phyloP scores from a whole-genome alignment of 1,140 invertebrate genomes.

The Aphis gossypii region DNA sequence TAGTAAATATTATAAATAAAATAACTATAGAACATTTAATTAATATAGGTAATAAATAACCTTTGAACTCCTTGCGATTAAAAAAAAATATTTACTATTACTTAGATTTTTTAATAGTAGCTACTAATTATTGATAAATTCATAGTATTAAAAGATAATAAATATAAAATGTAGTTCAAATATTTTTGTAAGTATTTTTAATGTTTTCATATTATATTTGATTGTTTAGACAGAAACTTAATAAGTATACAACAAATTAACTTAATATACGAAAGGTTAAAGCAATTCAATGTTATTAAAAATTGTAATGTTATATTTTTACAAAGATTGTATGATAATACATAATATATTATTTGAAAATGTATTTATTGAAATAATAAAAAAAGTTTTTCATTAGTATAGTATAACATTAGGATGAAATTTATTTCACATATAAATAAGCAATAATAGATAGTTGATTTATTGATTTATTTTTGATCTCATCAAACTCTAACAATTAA shows the following conservation, averaged over 20 bases:
- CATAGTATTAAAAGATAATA: neutral
- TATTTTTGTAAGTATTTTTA: neutral
- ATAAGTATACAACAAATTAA: neutral
- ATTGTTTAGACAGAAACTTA: neutral
- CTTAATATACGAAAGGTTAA: neutral
- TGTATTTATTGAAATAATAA: neutral
- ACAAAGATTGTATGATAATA: neutral
- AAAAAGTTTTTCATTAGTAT: neutral
- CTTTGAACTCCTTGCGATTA: neutral
- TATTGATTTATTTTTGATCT: neutral
- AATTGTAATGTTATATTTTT: slow-evolving; percentile 13
- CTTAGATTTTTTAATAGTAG: neutral
- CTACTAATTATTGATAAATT: neutral
- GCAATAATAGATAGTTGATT: neutral
- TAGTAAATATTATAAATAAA: neutral
- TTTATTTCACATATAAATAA: neutral
- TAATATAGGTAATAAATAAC: neutral
- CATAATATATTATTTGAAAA: slow-evolving; percentile 8
- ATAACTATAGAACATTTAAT: neutral
- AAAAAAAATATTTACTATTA: neutral
- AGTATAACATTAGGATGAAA: neutral
- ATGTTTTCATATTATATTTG: neutral
- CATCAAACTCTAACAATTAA: neutral
- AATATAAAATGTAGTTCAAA: neutral
- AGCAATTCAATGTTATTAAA: neutral